Base-by-base conservation (phyloP, 2,888 invertebrate species). In the Bombylius major region DNA sequence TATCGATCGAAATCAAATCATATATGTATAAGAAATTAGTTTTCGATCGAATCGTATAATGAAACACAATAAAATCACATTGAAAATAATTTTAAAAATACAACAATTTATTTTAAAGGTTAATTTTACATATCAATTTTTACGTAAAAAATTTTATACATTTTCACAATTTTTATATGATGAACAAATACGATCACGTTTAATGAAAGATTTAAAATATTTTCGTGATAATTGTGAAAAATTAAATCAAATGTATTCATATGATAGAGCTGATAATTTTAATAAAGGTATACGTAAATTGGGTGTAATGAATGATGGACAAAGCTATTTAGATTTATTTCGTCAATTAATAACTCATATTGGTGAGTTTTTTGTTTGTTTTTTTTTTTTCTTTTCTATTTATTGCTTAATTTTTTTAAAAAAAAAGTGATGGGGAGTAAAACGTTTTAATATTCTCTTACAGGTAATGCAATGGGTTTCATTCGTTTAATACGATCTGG, bases 81-180 rank as follows among this genome's bases (percentile, higher is more conserved):
- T 23, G 23, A 23, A 60, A 14, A 44, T 55, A n/a, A 49, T 52
- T 48, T 34, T 39, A 45, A 33, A 45, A 34, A 49, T 47, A n/a
- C n/a, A n/a, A n/a, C n/a, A n/a, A n/a, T 39, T 46, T 33, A 11
- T 14, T 48, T 49, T 50, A n/a, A 60, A 76, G 70, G 79, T 87
- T 0, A 94, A 94, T 69, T 91, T 89, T 65, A 89, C 90, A 0
- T 94, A 94, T 74, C 96, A 96, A 74, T 97, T 95, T 74, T 77
- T 98, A 61, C 82, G 91, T 62, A 87, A 91, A 64, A 95, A 97
- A 72, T 88, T 99, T 66, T 89, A 87, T 65, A 87, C 87, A 1
- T 93, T 99, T 70, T 97, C 97, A 0, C 96, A 97, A 72, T 98
- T 98, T 70, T 83, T 99, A 73, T 97, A 89, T 69, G 97, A 98